Conservation (phyloP, 2,113 vertebrate genomes). For the Xenopus borealis region DNA sequence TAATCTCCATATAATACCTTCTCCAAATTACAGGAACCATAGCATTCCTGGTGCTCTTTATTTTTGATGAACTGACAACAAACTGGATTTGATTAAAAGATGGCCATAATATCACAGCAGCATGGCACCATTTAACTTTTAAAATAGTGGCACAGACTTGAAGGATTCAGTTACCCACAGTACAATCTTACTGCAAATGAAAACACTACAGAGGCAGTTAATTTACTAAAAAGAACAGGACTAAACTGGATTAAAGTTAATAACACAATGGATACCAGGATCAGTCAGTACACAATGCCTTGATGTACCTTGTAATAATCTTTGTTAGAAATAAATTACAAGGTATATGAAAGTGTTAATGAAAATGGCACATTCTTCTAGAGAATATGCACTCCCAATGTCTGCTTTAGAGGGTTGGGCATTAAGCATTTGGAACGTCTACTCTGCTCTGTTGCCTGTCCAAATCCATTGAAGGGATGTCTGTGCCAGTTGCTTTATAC, state of each 20-base stretch:
- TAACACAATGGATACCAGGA: background rate
- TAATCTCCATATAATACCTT: conserved; percentile 2
- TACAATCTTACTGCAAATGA: background rate
- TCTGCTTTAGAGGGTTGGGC: no score
- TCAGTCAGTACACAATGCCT: background rate
- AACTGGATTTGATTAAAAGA: conserved; percentile 29
- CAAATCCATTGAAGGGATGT: background rate
- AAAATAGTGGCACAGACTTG: conserved; percentile 33
- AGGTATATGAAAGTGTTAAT: background rate
- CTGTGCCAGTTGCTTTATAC: background rate
- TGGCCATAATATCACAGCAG: conserved; percentile 20
- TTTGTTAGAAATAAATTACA: background rate
- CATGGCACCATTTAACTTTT: conserved; percentile 43
- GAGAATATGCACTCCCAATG: no score
- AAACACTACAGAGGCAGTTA: background rate
- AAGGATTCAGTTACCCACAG: conserved; percentile 5
- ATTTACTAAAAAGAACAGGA: background rate
- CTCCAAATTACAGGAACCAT: background rate
- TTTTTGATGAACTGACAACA: background rate
- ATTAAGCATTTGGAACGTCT: background rate
- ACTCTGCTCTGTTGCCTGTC: background rate
- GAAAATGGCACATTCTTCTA: background rate
- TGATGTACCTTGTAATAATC: background rate
- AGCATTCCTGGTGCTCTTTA: background rate
- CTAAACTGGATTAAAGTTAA: no score